Conservation (phyloP, 2,797 vertebrate species). For the Rhinella marina region DNA sequence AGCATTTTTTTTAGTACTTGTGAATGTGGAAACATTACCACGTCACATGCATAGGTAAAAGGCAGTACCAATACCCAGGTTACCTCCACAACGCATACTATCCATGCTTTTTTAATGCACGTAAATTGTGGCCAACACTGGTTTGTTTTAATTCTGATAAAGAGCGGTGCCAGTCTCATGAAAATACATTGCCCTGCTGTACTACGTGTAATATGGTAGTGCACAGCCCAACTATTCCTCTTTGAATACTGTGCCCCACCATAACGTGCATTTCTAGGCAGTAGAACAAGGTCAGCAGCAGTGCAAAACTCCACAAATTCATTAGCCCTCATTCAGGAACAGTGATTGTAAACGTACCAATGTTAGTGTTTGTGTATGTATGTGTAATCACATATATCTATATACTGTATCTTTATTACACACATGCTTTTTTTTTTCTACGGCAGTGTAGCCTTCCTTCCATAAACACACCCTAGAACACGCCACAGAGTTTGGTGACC, state of each 20-base stretch:
- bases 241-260: not conserved
- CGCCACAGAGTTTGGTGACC: not conserved
- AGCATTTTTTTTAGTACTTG: no score
- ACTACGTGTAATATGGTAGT: not conserved
- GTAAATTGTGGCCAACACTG: not conserved
- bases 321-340: slow-evolving; percentile 52
- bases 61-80: not conserved
- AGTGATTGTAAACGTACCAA: slow-evolving; percentile 49
- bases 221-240: not conserved
- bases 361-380: not conserved
- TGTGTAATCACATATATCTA: slow-evolving; percentile 25
- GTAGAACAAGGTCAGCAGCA: slow-evolving; percentile 20
- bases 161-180: slow-evolving; percentile 17
- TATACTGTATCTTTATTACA: not conserved
- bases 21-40: not conserved
- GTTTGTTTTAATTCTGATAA: not conserved
- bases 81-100: not conserved
- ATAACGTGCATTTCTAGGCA: not conserved
- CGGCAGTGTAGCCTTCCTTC: slow-evolving; percentile 49
- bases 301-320: slow-evolving; percentile 16
- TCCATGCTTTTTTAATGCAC: not conserved
- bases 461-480: slow-evolving; percentile 5
- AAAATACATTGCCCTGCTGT: slow-evolving; percentile 7
- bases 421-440: slow-evolving; percentile 31
- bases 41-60: not conserved